These are phyloP conservation scores for Holothuria leucospilota DNA, from an alignment of 53 echinoderm and acorn worm genomes.

Conservation along the genomic window DNA sequence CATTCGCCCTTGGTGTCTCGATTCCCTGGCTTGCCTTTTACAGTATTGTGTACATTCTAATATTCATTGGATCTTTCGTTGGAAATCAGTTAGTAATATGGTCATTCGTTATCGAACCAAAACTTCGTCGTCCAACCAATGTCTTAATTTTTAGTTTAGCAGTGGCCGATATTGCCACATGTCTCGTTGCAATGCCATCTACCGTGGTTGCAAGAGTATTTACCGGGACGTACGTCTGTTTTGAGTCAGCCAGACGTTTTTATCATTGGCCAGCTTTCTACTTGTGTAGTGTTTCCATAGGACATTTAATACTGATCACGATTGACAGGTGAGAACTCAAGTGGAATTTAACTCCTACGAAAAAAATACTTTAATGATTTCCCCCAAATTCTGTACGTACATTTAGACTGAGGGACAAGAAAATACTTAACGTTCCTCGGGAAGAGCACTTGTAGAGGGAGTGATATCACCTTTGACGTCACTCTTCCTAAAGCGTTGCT, in stretches of 20 bases:
- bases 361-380: too few species aligned
- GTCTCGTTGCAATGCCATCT: not conserved
- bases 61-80: not conserved
- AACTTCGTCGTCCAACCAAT: constrained; percentile 16
- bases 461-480: too few species aligned
- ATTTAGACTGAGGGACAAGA: too few species aligned
- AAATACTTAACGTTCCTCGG: too few species aligned
- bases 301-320: constrained; percentile 37
- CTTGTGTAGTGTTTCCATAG: constrained; percentile 20
- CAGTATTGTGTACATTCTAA: not conserved
- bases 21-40: constrained; percentile 28
- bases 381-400: too few species aligned
- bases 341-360: too few species aligned
- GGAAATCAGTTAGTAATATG: constrained; percentile 30
- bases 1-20: not conserved
- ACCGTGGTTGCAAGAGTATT: constrained; percentile 3
- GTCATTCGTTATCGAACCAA: constrained; percentile 36
- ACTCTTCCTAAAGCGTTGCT: too few species aligned
- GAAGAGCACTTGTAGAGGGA: too few species aligned
- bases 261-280: not conserved
- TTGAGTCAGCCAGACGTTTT: constrained; percentile 6
- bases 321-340: constrained; percentile 22
- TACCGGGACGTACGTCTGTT: constrained; percentile 37
- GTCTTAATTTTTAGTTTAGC: constrained; percentile 25
- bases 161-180: constrained; percentile 1